Evolutionary conservation across 2,113 vertebrate genomes (phyloP), one percentile per base, ranked within the genome.

Genomic region (Meles meles): DNA sequence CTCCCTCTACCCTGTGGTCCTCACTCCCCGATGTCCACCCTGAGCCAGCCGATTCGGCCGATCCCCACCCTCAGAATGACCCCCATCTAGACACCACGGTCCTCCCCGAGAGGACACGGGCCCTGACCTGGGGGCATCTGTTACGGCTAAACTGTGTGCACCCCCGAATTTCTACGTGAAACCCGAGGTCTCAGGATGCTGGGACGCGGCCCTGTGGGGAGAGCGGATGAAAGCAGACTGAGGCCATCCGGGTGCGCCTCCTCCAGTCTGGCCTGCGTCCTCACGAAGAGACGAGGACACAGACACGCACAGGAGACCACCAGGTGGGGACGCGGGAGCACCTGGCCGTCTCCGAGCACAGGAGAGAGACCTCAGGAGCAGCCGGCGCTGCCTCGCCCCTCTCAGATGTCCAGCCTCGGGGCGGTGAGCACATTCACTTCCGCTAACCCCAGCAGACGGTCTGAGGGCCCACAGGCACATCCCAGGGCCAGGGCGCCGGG

Each of bases 221-320:
- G 71, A 57, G 59, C 29, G 17, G 0, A 57, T 17, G 6, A 15
- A 49, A 61, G 61, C 25, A 27, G 39, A 27, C 7, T 3, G 49
- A 20, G 88, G 49, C 49, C 5, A 0, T 21, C 6, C 1, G 2
- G 8, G 34, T 4, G 39, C 29, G 18, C 17, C 39, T 21, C 6
- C n/a, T 18, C 57, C 80, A 2, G 3, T 0, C 27, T 17, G 23
- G 27, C 21, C 0, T 57, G 44, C 18, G 25, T 20, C 34, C 49
- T 49, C 4, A 4, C 3, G 7, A 39, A 27, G 25, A 0, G 2
- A 25, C 1, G 1, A 3, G 49, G 74, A 29, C 37, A 7, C 11
- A 37, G 23, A 31, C 21, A 21, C 0, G 0, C 47, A 3, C 63
- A 17, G 15, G 31, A 42, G n/a, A 13, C 21, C 31, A 1, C 12